A percentile compares a stretch with the other conserved stretches of the same genome.
Conservation (phyloP, 2,888 invertebrate species). For the Trichacis sp. region DNA sequence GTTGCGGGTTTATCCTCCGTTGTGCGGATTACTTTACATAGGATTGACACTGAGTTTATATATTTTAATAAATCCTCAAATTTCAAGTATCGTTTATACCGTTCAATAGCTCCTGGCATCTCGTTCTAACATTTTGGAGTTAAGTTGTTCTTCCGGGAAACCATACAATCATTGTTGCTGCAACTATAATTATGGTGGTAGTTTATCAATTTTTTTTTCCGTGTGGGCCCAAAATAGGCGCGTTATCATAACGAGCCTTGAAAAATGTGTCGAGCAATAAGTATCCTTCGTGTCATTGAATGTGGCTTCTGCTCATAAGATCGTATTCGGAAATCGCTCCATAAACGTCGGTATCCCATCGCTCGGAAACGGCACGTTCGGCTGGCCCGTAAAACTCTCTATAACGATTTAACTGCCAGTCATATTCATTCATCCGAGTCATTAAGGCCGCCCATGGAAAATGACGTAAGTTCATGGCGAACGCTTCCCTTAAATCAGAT, state of each 20-base stretch:
- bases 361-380: slow-evolving; percentile 45
- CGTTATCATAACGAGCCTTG: neutral
- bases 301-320: slow-evolving; percentile 14
- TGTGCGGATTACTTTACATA: too few species aligned
- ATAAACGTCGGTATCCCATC: slow-evolving; percentile 54
- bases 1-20: too few species aligned
- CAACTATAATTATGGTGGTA: too few species aligned
- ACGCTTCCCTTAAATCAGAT: slow-evolving; percentile 12
- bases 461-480: slow-evolving; percentile 35
- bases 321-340: slow-evolving; percentile 44
- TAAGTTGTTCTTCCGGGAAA: too few species aligned
- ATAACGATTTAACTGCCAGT: slow-evolving; percentile 56
- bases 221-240: too few species aligned
- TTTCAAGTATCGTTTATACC: too few species aligned
- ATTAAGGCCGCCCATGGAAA: slow-evolving; percentile 43
- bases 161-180: too few species aligned
- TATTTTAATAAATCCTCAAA: too few species aligned
- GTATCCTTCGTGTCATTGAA: slow-evolving; percentile 18
- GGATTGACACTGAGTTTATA: too few species aligned
- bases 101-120: too few species aligned
- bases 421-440: slow-evolving; percentile 55
- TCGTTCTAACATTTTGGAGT: too few species aligned
- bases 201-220: too few species aligned
- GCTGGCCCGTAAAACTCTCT: slow-evolving; percentile 51
- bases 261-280: slow-evolving; percentile 12